phyloP scores from a whole-genome alignment of 2,797 vertebrate species.

The Halcyon badia region DNA sequence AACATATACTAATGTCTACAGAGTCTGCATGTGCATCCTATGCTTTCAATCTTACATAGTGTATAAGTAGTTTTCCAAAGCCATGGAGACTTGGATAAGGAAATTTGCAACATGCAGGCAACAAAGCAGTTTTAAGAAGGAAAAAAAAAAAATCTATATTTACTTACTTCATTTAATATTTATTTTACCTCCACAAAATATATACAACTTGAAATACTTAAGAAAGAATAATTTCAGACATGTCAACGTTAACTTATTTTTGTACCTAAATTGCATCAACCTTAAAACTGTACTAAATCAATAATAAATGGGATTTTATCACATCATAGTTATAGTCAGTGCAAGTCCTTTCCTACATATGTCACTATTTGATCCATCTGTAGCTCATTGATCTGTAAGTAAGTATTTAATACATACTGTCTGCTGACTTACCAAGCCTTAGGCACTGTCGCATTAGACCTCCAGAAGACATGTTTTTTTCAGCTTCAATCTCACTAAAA shows the following conservation, averaged over 20 bases:
- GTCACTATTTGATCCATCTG: neutral
- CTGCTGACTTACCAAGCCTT: constrained; percentile 86
- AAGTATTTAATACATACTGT: constrained; percentile 28
- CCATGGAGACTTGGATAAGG: neutral
- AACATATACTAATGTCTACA: neutral
- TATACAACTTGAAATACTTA: neutral
- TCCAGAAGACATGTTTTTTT: constrained; percentile 99
- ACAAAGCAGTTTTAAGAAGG: neutral
- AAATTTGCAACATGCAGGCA: neutral
- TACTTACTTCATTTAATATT: neutral
- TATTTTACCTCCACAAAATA: neutral
- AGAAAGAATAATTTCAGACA: neutral
- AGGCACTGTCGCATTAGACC: constrained; percentile 98
- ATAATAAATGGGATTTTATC: neutral
- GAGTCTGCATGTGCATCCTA: neutral
- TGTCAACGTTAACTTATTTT: neutral
- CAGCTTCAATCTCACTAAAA: constrained; percentile 98
- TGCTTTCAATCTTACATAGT: neutral
- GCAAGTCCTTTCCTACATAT: neutral
- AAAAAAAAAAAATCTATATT: neutral
- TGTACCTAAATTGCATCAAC: neutral
- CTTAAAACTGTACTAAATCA: neutral
- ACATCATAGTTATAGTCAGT: neutral
- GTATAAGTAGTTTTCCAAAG: neutral
- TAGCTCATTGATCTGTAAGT: constrained; percentile 25